Evolutionary conservation across 53 echinoderm and acorn worm genomes (phyloP), one percentile per base, ranked within the genome.

Genomic region (Mesocentrotus franciscanus): DNA sequence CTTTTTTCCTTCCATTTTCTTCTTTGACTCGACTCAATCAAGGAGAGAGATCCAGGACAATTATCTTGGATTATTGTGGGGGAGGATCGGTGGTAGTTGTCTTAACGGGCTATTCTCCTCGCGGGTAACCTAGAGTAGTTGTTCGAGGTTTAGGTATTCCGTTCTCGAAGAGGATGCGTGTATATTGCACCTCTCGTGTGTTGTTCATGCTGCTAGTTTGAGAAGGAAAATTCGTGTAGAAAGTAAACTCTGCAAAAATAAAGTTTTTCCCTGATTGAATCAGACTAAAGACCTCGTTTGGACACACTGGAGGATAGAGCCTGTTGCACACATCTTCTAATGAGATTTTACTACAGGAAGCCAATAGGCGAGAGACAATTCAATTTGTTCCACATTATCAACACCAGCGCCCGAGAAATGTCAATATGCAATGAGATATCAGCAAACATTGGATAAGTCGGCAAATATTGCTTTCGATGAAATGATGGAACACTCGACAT

Each of bases 341-440:
- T 74, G 30, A 32, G 32, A 18, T 74, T 74, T 49, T 49, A 49
- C 32, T 74, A 74, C 30, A 30, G 12, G 32, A 27, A 30, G 74
- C 74, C 74, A 81, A 39, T 79, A 79, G 18, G 20, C 9, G 42
- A 8, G 81, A 81, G 81, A 42, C 36, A 81, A 81, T 81, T 81
- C 42, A 81, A 42, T 81, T 81, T 81, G 42, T 33, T 42, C 22
- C 81, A 36, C 42, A 33, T 81, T 81, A 81, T 42, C 81, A 42
- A 18, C 81, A 42, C 17, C 81, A 36, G 76, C 81, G 36, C 17
- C 81, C 36, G 81, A 81, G 81, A 81, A 81, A 42, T 81, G 81
- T 81, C 16, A 81, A 81, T 81, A 81, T 81, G 81, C 36, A 81
- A 81, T 81, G 42, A 42, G 81, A 81, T 81, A 81, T 81, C 81